Percentiles rank a stretch among this genome's conserved stretches.
Conservation (phyloP, 2,113 vertebrate species). For the Jaculus jaculus region DNA sequence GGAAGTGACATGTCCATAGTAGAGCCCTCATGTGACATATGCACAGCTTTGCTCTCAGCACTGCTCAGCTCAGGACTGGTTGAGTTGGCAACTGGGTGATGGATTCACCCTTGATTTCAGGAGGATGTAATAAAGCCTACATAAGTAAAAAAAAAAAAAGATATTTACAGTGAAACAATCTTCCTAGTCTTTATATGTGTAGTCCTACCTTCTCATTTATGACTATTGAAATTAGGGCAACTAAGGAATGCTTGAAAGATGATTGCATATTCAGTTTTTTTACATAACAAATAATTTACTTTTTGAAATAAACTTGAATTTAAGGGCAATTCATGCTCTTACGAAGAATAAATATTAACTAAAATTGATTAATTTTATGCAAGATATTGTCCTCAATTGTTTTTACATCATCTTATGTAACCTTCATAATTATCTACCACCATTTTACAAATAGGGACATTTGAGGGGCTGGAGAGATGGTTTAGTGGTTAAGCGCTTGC, state of each 20-base stretch:
- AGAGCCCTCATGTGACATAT: background rate
- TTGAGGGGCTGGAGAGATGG: too few species aligned
- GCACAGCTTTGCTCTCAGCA: background rate
- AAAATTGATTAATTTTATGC: background rate
- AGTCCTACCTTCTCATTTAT: background rate
- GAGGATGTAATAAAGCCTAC: background rate
- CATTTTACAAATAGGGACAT: conserved; percentile 21
- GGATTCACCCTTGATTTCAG: background rate
- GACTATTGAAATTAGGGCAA: conserved; percentile 2
- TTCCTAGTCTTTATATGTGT: background rate
- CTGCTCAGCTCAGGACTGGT: background rate
- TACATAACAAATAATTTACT: background rate
- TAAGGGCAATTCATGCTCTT: background rate
- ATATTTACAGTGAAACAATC: background rate
- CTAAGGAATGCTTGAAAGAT: conserved; percentile 10
- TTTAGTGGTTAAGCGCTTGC: too few species aligned
- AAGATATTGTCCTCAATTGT: background rate
- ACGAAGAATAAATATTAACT: conserved; percentile 28
- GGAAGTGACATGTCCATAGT: too few species aligned
- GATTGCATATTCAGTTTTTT: background rate
- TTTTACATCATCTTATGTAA: conserved; percentile 8
- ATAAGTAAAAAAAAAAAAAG: background rate
- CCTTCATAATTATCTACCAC: background rate
- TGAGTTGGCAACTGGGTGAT: background rate
- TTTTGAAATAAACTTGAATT: conserved; percentile 36